Percentiles rank a stretch among this genome's conserved stretches.
Evolutionary conservation across 2,113 vertebrate species (phyloP).

Genomic region (Charina bottae): DNA sequence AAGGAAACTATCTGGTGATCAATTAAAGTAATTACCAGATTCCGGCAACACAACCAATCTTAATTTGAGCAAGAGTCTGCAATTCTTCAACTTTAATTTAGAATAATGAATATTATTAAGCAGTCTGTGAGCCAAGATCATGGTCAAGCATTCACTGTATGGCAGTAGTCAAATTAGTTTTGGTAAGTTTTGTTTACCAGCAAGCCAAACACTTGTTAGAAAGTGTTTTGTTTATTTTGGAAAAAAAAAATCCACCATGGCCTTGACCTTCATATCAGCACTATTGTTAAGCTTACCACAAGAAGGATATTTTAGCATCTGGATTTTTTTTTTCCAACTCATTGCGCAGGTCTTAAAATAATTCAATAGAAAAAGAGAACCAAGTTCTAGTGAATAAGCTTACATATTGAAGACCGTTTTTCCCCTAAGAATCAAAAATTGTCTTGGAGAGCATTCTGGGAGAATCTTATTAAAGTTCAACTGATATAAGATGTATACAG

Average conservation of each 20-base stretch:
- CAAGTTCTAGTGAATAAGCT: background rate
- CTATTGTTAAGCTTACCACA: background rate
- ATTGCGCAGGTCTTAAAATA: constrained; percentile 4
- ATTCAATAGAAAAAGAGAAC: background rate
- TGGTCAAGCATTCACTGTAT: constrained; percentile 75
- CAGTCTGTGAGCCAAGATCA: constrained; percentile 81
- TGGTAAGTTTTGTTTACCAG: constrained; percentile 67
- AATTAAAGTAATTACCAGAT: constrained; percentile 99
- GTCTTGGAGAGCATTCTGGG: background rate
- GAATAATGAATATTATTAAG: constrained; percentile 91
- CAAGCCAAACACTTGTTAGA: constrained; percentile 57
- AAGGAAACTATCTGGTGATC: constrained; percentile 96
- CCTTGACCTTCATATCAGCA: constrained; percentile 29
- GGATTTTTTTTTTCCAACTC: background rate
- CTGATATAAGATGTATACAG: background rate
- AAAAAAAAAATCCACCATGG: constrained; percentile 28
- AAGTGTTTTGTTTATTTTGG: constrained; percentile 36
- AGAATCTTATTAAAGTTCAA: background rate
- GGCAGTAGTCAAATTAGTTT: constrained; percentile 51
- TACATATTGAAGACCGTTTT: background rate
- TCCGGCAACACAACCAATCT: constrained; percentile 97
- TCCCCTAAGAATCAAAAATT: background rate
- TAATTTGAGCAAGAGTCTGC: constrained; percentile 91
- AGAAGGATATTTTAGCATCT: constrained; percentile 4
- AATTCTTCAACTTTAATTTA: constrained; percentile 94